Conservation (phyloP, 2,797 vertebrate species). For the Rhabdomys pumilio region DNA sequence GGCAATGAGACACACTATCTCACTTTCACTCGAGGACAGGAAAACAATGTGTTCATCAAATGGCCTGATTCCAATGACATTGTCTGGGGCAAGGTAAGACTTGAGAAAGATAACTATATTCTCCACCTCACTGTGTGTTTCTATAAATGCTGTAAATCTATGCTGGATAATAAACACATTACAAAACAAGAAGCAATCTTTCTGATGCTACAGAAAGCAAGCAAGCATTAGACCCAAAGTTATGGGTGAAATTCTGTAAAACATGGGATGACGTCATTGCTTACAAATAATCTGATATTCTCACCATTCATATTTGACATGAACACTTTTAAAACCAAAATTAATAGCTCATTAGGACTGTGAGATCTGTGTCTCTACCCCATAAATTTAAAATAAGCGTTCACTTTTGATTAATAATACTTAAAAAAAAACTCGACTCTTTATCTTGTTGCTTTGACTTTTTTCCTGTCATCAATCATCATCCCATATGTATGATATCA, state of each 20-base stretch:
- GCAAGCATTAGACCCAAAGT: not conserved
- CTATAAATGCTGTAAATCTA: conserved; percentile 28
- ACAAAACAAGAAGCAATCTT: not conserved
- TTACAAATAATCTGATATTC: conserved; percentile 1
- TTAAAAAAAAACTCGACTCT: not conserved
- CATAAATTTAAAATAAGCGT: not conserved
- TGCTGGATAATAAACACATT: conserved; percentile 35
- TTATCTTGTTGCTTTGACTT: not conserved
- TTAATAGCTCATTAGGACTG: not conserved
- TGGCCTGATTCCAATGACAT: conserved; percentile 90
- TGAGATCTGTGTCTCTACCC: not conserved
- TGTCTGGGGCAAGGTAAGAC: conserved; percentile 96
- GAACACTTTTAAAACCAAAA: not conserved
- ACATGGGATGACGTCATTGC: not conserved
- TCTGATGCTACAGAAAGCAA: not conserved
- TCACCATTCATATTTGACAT: not conserved
- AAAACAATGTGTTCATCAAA: conserved; percentile 93
- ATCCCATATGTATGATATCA: not conserved
- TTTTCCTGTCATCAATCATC: not conserved
- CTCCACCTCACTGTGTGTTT: not conserved
- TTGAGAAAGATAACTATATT: not conserved
- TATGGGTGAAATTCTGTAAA: conserved; percentile 2
- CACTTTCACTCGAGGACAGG: conserved; percentile 90
- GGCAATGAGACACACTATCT: conserved; percentile 94
- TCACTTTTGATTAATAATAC: not conserved